phyloP scores from a whole-genome alignment of 2,888 invertebrate species.

The Ormyrus pomaceus region DNA sequence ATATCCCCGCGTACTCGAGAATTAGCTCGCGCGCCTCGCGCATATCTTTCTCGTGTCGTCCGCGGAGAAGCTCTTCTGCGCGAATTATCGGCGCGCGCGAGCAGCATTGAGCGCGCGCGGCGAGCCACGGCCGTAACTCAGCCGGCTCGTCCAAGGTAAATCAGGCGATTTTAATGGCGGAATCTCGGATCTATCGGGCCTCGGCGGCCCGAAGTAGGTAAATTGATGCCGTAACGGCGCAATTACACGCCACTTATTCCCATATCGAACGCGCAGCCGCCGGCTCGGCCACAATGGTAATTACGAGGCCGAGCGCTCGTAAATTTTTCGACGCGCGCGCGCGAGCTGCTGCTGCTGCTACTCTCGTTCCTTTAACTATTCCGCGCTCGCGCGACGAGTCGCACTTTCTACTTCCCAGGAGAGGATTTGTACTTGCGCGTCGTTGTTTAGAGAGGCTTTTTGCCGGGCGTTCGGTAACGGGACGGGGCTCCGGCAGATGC shows the following conservation, averaged over 20 bases:
- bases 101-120: not conserved
- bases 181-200: constrained; percentile 34
- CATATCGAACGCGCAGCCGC: constrained; percentile 63
- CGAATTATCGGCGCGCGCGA: not conserved
- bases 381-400: not conserved
- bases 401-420: constrained; percentile 58
- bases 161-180: constrained; percentile 28
- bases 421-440: not conserved
- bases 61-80: too few species aligned
- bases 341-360: too few species aligned
- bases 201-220: constrained; percentile 62
- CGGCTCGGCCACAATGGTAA: constrained; percentile 73
- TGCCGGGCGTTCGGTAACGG: too few species aligned
- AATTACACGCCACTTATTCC: constrained; percentile 67
- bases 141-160: not conserved
- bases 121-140: constrained; percentile 4
- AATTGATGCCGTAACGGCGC: constrained; percentile 67
- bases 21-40: too few species aligned
- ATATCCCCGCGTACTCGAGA: too few species aligned
- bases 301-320: constrained; percentile 66
- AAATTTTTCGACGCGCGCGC: constrained; percentile 61
- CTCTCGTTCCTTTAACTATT: constrained; percentile 39
- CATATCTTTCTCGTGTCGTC: too few species aligned
- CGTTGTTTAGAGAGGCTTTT: too few species aligned
- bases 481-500: too few species aligned